Percentiles rank a stretch among this genome's conserved stretches.
phyloP scores from a whole-genome alignment of 1,140 invertebrate genomes.

The Cataglyphis hispanica region DNA sequence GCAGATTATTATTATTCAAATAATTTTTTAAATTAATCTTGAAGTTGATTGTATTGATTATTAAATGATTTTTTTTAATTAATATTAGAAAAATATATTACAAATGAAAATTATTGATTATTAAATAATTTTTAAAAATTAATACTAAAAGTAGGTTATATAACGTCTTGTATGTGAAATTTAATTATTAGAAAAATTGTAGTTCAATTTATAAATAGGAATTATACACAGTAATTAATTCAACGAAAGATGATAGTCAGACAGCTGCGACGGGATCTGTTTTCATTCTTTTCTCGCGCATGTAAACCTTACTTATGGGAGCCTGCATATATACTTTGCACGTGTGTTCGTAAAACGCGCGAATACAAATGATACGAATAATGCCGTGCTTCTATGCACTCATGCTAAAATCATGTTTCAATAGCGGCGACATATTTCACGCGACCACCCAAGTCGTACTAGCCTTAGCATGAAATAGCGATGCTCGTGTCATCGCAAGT shows the following conservation, averaged over 20 bases:
- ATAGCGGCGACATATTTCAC: background rate
- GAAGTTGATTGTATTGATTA: background rate
- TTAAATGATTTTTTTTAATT: no score
- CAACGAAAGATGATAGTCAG: background rate
- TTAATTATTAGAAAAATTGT: background rate
- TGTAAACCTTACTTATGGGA: background rate
- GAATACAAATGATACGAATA: background rate
- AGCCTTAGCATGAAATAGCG: background rate
- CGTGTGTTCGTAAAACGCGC: background rate
- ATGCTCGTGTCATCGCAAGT: conserved; percentile 40
- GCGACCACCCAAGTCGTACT: conserved; percentile 58
- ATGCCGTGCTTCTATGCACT: conserved; percentile 43
- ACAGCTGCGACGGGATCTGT: background rate
- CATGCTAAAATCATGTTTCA: conserved; percentile 9
- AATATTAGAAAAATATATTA: no score
- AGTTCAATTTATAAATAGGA: background rate
- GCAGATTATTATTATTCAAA: no score
- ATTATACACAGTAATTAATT: background rate
- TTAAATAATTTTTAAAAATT: background rate
- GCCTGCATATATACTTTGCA: background rate
- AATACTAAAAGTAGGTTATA: conserved; percentile 3
- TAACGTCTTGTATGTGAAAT: background rate
- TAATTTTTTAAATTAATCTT: background rate
- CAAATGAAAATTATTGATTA: no score
- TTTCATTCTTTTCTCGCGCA: background rate